Percentiles rank a stretch among this genome's conserved stretches.
Conservation (phyloP, 2,888 invertebrate genomes). For the Andrena camellia region DNA sequence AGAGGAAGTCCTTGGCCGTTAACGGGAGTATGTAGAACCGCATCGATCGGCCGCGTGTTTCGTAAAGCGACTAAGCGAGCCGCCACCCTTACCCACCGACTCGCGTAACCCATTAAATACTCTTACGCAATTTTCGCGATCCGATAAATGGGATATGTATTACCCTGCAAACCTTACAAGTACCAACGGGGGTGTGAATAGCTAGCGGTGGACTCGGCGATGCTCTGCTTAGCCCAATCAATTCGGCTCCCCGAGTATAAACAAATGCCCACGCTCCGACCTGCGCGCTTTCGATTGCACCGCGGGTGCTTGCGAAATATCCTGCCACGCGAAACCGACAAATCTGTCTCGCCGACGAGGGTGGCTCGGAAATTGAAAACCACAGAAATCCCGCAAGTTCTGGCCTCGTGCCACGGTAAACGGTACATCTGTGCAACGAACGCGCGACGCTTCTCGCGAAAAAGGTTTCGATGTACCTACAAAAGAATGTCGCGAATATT, state of each 20-base stretch:
- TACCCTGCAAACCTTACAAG: conserved; percentile 70
- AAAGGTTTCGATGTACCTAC: background rate
- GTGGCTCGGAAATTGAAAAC: conserved; percentile 11
- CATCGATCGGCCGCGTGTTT: conserved; percentile 52
- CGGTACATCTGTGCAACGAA: background rate
- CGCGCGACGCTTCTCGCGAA: background rate
- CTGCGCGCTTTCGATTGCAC: background rate
- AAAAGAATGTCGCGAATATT: background rate
- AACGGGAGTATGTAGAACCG: conserved; percentile 24
- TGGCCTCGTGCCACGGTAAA: conserved; percentile 3
- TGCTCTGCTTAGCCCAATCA: background rate
- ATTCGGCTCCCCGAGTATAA: background rate
- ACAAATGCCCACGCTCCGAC: background rate
- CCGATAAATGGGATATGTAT: conserved; percentile 73
- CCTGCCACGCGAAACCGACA: background rate
- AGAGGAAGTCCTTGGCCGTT: background rate
- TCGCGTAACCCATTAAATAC: conserved; percentile 63
- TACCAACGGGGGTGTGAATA: conserved; percentile 19
- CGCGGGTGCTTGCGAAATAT: background rate
- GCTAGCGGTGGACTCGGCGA: background rate
- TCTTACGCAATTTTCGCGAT: conserved; percentile 72
- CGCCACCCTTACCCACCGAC: conserved; percentile 46
- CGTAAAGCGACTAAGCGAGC: conserved; percentile 37
- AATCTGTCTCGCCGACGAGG: background rate
- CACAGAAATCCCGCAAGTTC: conserved; percentile 55